Base-by-base conservation (phyloP, 2,113 vertebrate species). In the Electrona antarctica region DNA sequence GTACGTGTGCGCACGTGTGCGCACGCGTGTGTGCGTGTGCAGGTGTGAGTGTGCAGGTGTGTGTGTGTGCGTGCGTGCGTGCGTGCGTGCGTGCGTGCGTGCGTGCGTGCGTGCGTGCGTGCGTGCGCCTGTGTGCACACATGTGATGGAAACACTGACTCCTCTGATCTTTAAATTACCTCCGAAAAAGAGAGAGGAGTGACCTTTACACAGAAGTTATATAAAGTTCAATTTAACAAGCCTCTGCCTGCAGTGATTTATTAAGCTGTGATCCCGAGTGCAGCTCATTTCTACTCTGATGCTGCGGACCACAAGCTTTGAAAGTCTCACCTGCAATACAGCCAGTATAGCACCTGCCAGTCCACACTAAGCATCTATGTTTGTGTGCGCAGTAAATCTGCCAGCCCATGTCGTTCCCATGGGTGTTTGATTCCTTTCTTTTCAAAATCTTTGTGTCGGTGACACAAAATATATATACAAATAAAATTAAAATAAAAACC, bases 171-270 rank as follows among this genome's bases (percentile, higher is more conserved):
- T 89, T 91, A 90, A 90, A 92, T 93, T 89, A 89, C 79, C 83
- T 88, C 87, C 3, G 63, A 86, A 89, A 87, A 88, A 86, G 4
- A 14, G 80, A 78, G 86, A 83, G 82, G 58, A 41, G 81, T 92
- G 92, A 93, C 92, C 93, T 92, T 93, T 92, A 88, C 82, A 79
- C 78, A 87, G 85, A 90, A 92, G 88, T 89, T 92, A 90, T 90
- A 91, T 92, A 90, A 92, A 92, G 88, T 90, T 90, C 80, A 87
- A 84, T 90, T 90, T 91, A 90, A 92, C 87, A 84, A 89, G 85
- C 80, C 73, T 87, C 85, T 89, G 81, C 69, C 71, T 79, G 56
- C 67, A 77, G 67, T 89, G 89, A 91, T 92, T 92, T 92, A 92
- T 92, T 87, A 88, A 91, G 58, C 66, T 81, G 79, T 80, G 80